Evolutionary conservation across 2,888 invertebrate genomes (phyloP).

Genomic region (Parnassius orleans): DNA sequence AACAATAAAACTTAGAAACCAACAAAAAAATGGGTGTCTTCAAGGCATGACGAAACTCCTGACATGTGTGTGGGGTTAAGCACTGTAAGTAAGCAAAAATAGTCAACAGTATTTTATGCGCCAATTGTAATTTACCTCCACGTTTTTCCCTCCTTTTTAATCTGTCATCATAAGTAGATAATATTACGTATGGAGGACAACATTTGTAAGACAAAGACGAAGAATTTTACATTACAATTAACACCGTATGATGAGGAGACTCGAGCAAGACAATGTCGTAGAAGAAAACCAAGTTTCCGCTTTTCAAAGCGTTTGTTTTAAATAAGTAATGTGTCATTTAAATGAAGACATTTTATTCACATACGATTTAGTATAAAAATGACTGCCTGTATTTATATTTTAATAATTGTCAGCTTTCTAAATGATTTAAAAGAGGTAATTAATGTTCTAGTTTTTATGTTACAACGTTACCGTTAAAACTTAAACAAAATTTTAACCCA

Average conservation of each 20-base stretch:
- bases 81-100: too few species aligned
- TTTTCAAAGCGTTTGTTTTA: constrained; percentile 53
- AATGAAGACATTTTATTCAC: constrained; percentile 17
- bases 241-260: constrained; percentile 61
- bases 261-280: constrained; percentile 63
- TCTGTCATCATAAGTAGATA: constrained; percentile 2
- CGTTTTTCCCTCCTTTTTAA: constrained; percentile 11
- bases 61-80: too few species aligned
- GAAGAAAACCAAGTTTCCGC: constrained; percentile 72
- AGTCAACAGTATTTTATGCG: too few species aligned
- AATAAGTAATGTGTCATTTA: constrained; percentile 34
- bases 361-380: constrained; percentile 1
- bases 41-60: too few species aligned
- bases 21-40: too few species aligned
- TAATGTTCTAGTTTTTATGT: too few species aligned
- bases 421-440: too few species aligned
- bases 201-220: constrained; percentile 73
- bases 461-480: too few species aligned
- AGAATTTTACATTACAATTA: constrained; percentile 73
- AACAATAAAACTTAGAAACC: too few species aligned
- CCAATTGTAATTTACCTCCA: neutral
- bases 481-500: too few species aligned
- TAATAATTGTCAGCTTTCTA: too few species aligned
- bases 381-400: neutral
- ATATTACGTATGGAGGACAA: constrained; percentile 52